Base-by-base conservation (phyloP, 2,113 vertebrate genomes). In the Erpornis zantholeuca region DNA sequence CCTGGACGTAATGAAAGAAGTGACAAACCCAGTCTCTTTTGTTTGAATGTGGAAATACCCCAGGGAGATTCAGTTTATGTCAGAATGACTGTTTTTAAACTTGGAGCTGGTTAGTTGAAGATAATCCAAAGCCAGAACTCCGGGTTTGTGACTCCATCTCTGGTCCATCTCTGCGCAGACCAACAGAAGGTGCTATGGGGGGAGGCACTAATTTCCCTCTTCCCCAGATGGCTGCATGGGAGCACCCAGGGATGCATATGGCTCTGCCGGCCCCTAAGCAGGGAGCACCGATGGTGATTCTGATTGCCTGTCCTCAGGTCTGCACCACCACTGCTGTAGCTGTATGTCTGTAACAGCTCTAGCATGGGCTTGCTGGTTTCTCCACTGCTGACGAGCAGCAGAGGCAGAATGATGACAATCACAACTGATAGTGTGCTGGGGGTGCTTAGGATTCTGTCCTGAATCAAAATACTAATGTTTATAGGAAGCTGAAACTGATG, bases 391-490 rank as follows among this genome's bases (percentile, higher is more conserved):
- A 24, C 27, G 18, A 70, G 60, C 70, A 31, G 45, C 40, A 85
- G 75, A 72, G 83, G 77, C 59, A 49, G 44, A 42, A 20, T 73
- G 78, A 23, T 64, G 50, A 15, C 4, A 10, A 29, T 79, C 31
- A 38, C 63, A 96, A 52, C 75, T 84, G 66, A 92, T 25, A 73
- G 78, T 25, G 25, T 45, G 22, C 19, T 89, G 77, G 66, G 63
- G 69, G 44, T 91, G 82, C 22, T 50, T 70, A 78, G 38, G 69
- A 29, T 85, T 86, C 78, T 52, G 75, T 95, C 93, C 87, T 73
- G 85, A 93, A 82, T 92, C 36, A 44, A 92, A 96, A 86, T 45
- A 68, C 96, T 93, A 18, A 80, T 31, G 63, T 92, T 94, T 94
- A 44, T 72, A 79, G 92, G 75, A 77, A 92, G 81, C 68, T 2